A percentile compares a stretch with the other conserved stretches of the same genome.
Evolutionary conservation across 2,113 vertebrate species (phyloP).

Genomic region (Ascaphus truei): DNA sequence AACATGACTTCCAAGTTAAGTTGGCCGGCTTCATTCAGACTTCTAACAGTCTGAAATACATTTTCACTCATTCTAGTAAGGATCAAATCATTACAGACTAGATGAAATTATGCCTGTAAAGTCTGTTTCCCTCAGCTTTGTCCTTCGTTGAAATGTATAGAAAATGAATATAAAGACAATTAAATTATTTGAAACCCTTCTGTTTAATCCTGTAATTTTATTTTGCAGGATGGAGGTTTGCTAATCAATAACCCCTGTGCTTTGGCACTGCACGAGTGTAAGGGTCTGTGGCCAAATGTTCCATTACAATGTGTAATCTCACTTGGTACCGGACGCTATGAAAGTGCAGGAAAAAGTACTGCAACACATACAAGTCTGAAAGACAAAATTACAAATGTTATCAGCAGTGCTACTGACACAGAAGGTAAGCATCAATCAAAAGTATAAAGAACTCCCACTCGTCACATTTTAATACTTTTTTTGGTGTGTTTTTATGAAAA

Average conservation of each 20-base stretch:
- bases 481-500: too few relatives aligned
- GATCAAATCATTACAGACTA: too few relatives aligned
- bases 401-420: conserved; percentile 94
- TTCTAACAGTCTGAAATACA: too few relatives aligned
- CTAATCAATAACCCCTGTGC: conserved; percentile 94
- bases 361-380: conserved; percentile 84
- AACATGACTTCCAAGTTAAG: too few relatives aligned
- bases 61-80: too few relatives aligned
- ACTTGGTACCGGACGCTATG: conserved; percentile 82
- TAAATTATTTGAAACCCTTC: not conserved
- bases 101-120: too few relatives aligned
- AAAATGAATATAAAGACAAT: too few relatives aligned
- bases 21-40: too few relatives aligned
- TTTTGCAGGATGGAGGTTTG: conserved; percentile 85
- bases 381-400: conserved; percentile 86
- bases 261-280: conserved; percentile 85
- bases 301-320: conserved; percentile 89
- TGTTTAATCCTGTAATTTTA: conserved; percentile 15
- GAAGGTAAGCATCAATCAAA: conserved; percentile 66
- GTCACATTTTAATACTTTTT: too few relatives aligned
- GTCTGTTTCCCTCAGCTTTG: too few relatives aligned
- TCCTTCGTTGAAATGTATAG: too few relatives aligned
- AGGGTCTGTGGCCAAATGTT: conserved; percentile 87
- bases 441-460: too few relatives aligned
- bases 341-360: conserved; percentile 64